These are phyloP conservation scores for Knipowitschia caucasica DNA, from an alignment of 2,797 vertebrate species.

Conservation along the genomic window DNA sequence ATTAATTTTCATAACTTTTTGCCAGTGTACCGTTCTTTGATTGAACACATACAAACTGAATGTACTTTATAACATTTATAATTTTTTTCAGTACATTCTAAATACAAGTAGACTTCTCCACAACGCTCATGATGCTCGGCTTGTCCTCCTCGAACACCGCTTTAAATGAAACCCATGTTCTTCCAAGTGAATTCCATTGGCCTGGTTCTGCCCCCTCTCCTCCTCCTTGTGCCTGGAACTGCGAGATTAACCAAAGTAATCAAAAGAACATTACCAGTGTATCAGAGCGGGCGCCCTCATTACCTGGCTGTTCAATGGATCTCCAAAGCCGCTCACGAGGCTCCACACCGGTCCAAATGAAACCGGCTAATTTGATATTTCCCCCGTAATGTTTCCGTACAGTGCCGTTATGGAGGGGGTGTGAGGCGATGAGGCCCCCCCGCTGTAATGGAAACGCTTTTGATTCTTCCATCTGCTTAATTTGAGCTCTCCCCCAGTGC, in stretches of 20 bases:
- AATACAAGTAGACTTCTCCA: no score
- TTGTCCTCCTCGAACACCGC: constrained; percentile 3
- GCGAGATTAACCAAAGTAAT: constrained; percentile 77
- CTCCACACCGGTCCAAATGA: constrained; percentile 75
- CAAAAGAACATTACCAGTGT: constrained; percentile 78
- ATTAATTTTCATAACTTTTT: no score
- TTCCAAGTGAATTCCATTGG: constrained; percentile 18
- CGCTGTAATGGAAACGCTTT: constrained; percentile 66
- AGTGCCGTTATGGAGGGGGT: constrained; percentile 64
- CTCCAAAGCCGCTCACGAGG: constrained; percentile 66
- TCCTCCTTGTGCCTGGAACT: constrained; percentile 40
- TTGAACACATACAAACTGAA: no score
- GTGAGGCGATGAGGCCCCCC: constrained; percentile 59
- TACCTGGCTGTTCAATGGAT: constrained; percentile 70
- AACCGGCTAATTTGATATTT: constrained; percentile 80
- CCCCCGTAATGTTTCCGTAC: constrained; percentile 68
- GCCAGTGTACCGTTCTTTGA: no score
- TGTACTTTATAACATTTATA: no score
- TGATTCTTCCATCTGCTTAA: constrained; percentile 67
- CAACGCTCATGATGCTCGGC: constrained; percentile 12
- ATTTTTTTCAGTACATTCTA: no score
- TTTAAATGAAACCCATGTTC: constrained; percentile 34
- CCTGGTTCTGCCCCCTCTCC: constrained; percentile 18
- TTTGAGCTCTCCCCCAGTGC: constrained; percentile 45
- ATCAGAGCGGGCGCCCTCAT: constrained; percentile 75